Base-by-base conservation (phyloP, 2,113 vertebrate species). In the Sturnus vulgaris region DNA sequence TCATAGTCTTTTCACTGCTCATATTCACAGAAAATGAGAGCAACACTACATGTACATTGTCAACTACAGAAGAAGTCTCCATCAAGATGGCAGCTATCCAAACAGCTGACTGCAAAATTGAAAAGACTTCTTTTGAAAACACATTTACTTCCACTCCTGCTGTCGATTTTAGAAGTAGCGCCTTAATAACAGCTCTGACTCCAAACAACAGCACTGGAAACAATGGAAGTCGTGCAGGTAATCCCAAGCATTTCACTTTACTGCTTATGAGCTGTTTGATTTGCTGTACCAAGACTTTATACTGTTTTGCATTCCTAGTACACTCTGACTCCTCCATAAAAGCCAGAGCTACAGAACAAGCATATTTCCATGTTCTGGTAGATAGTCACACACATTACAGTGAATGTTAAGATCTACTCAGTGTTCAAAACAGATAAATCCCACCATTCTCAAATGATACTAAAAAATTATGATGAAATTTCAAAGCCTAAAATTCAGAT, bases 21-120 rank as follows among this genome's bases (percentile, higher is more conserved):
- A 39, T 80, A 46, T 75, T 93, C 91, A 83, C 93, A 98, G 98
- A 97, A 96, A 96, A 98, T 79, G 97, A 97, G 75, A 94, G 70
- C 37, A 92, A 55, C 24, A 98, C 97, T 33, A 42, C 9, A 19
- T 98, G 98, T 70, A 91, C 25, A 13, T 47, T 89, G 11, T 97
- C 95, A 82, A 82, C 16, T 22, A 47, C 23, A 40, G 83, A 92
- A 79, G 49, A 50, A 42, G 39, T 81, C 31, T 91, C 70, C 47
- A 97, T 98, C 90, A 98, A 95, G 93, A 97, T 15, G 20, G 96
- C 79, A 86, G n/a, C 77, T 82, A 64, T 91, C 47, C 49, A 80
- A 65, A 10, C 42, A 81, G 15, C 18, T 68, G 90, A 96, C 31
- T 98, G 98, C 65, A 59, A 87, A 39, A 93, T 0, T 53, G 92